Percentiles rank a stretch among this genome's conserved stretches.
Evolutionary conservation across 92 coral and sea anemone genomes (phyloP).

Genomic region (Palythoa grandiflora): DNA sequence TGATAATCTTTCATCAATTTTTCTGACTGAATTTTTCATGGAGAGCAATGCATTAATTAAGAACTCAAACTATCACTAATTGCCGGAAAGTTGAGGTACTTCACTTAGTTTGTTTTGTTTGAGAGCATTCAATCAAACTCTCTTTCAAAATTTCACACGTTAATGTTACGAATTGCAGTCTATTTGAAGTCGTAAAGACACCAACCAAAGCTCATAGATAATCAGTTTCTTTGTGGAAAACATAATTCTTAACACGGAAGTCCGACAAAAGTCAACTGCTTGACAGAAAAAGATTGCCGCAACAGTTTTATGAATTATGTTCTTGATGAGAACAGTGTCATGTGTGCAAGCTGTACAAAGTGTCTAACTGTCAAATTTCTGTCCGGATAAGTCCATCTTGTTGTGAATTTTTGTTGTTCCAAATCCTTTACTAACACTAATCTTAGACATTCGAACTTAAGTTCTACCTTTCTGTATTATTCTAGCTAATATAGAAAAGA

Average conservation of each 20-base stretch:
- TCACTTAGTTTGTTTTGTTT: slow-evolving; percentile 34
- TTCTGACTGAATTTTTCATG: background rate
- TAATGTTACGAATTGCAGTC: background rate
- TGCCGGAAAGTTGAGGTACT: slow-evolving; percentile 31
- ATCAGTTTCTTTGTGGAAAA: background rate
- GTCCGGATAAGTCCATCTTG: slow-evolving; percentile 5
- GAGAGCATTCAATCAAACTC: slow-evolving; percentile 21
- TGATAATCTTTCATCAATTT: background rate
- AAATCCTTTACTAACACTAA: background rate
- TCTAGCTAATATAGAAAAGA: background rate
- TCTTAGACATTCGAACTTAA: background rate
- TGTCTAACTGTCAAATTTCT: slow-evolving; percentile 28
- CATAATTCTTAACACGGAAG: slow-evolving; percentile 24
- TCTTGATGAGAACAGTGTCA: slow-evolving; percentile 13
- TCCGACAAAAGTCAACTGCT: slow-evolving; percentile 30
- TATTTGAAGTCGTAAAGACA: background rate
- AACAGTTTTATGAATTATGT: slow-evolving; percentile 1
- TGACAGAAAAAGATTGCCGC: slow-evolving; percentile 38
- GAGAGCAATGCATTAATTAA: background rate
- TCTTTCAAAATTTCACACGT: slow-evolving; percentile 16
- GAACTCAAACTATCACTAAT: background rate
- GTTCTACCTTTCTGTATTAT: background rate
- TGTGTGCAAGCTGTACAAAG: background rate
- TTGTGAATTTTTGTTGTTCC: background rate
- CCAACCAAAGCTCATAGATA: background rate